Percentiles rank a stretch among this genome's conserved stretches.
phyloP scores from a whole-genome alignment of 2,888 invertebrate species.

The Xylocampa areola region DNA sequence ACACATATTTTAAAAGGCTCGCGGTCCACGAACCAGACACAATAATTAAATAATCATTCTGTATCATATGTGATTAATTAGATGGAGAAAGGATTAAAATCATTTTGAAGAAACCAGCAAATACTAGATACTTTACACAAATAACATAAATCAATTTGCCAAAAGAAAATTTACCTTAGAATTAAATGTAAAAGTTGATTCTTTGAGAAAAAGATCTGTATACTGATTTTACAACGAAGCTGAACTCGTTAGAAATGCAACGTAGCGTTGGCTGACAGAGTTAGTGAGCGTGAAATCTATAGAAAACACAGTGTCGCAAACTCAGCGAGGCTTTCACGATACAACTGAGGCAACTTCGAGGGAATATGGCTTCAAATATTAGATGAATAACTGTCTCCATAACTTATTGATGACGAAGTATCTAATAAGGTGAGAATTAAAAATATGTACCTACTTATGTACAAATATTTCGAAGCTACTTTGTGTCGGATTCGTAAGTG shows the following conservation, averaged over 20 bases:
- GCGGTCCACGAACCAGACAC: too few species aligned
- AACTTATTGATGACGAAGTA: background rate
- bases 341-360: conserved; percentile 15
- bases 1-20: too few species aligned
- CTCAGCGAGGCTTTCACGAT: conserved; percentile 8
- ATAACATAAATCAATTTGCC: conserved; percentile 20
- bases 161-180: conserved; percentile 29
- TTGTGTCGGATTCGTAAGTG: too few species aligned
- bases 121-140: conserved; percentile 31
- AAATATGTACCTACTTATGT: too few species aligned
- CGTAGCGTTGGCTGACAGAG: conserved; percentile 18
- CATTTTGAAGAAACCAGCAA: conserved; percentile 35
- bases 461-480: too few species aligned
- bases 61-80: too few species aligned
- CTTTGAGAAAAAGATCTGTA: conserved; percentile 6
- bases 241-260: conserved; percentile 43
- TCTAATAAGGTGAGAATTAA: too few species aligned
- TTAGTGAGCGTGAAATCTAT: conserved; percentile 41
- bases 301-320: conserved; percentile 30
- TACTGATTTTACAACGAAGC: conserved; percentile 26
- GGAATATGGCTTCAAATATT: background rate
- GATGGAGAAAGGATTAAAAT: too few species aligned
- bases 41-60: too few species aligned
- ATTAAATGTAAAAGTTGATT: background rate
- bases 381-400: background rate